Evolutionary conservation across 2,113 vertebrate genomes (phyloP), one percentile per base, ranked within the genome.

Genomic region (Taxidea taxus): DNA sequence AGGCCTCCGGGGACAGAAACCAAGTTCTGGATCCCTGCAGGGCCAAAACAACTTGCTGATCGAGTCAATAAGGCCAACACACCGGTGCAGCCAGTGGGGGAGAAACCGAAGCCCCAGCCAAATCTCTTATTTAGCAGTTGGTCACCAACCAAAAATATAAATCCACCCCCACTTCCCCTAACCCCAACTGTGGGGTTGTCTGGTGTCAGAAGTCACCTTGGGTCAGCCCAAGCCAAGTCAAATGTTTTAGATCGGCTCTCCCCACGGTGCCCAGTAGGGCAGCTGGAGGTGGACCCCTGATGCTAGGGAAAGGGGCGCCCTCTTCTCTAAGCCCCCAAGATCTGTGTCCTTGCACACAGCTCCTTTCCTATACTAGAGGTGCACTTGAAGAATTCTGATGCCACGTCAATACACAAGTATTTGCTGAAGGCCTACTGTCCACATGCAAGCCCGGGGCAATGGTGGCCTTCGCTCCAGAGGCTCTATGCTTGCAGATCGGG

Each of bases 51-150:
- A 95, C 96, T 94, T 72, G 68, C 91, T 0, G 20, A 77, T 72
- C 81, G 60, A 96, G 92, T 97, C 96, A 93, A 49, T 37, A n/a
- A 77, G 9, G 39, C 84, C 87, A 84, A 95, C 78, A 68, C 10
- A 0, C 1, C 27, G 91, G 95, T 87, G 70, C 95, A 34, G 86
- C 37, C 5, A 0, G 89, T 21, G 64, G 72, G 74, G 51, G 51
- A 83, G 68, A 91, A 87, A 75, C 89, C n/a, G 0, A 97, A 95
- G 84, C 82, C 90, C 82, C 75, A 85, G 87, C 80, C 84, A 90
- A 70, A 90, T 97, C 92, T 97, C 85, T 95, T 96, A 97, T 96
- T 98, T 96, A 96, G 90, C 89, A 85, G 85, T 96, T 97, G 74
- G 96, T 96, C 97, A 96, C 51, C 80, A 85, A 60, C 64, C 90